phyloP scores from a whole-genome alignment of 2,797 vertebrate species.

The Amniataba percoides region DNA sequence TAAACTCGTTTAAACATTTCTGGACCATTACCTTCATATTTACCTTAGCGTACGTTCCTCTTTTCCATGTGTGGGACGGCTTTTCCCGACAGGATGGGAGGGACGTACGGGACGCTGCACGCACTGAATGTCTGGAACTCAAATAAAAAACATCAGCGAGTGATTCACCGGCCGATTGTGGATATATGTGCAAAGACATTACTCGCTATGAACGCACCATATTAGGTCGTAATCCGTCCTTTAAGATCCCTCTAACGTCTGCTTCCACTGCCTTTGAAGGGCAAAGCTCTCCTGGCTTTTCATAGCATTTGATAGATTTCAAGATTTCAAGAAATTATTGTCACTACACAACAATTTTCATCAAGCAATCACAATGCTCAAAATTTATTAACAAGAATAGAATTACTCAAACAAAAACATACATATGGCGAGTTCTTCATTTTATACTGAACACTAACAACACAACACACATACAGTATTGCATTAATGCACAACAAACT shows the following conservation, averaged over 20 bases:
- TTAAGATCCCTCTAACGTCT: background rate
- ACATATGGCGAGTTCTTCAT: background rate
- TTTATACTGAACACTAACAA: constrained; percentile 23
- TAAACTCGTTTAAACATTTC: constrained; percentile 16
- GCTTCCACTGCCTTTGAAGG: background rate
- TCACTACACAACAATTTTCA: too few species aligned
- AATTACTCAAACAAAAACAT: too few species aligned
- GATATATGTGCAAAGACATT: background rate
- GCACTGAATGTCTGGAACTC: constrained; percentile 42
- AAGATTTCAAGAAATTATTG: too few species aligned
- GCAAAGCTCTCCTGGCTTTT: background rate
- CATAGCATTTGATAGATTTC: background rate
- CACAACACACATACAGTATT: too few species aligned
- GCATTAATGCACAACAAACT: background rate
- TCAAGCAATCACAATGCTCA: too few species aligned
- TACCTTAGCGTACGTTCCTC: constrained; percentile 7
- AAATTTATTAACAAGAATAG: too few species aligned
- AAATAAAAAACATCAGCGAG: background rate
- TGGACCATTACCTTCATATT: constrained; percentile 28
- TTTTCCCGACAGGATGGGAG: constrained; percentile 34
- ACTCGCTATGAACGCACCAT: background rate
- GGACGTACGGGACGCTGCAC: background rate
- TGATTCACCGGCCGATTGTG: constrained; percentile 3
- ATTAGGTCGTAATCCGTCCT: background rate
- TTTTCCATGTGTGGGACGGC: constrained; percentile 22